Base-by-base conservation (phyloP, 2,113 vertebrate species). In the Amazona guildingii region DNA sequence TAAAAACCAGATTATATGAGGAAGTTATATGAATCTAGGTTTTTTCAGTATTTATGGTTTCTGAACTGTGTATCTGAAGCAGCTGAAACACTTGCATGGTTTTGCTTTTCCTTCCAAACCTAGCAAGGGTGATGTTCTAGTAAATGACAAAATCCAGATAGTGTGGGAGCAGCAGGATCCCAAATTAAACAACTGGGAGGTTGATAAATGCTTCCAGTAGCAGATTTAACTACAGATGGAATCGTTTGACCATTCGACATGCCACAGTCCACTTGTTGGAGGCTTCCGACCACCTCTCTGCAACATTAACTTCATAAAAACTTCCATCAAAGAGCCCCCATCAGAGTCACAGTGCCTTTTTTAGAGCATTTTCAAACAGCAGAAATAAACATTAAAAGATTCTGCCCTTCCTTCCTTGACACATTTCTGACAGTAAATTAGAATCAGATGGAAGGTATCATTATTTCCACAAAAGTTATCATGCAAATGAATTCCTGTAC, bases 101-200 rank as follows among this genome's bases (percentile, higher is more conserved):
- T 93, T 88, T 94, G 35, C 55, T 94, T 96, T 96, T 94, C 63
- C 95, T 95, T 95, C 57, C 41, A 67, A 80, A 77, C 48, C 12
- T 94, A 83, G 29, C 57, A 84, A 66, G 62, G 55, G 37, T 85
- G 57, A 25, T 94, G 79, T 13, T 80, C 21, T 46, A 72, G 54
- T 92, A 87, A 95, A 96, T 96, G 95, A 94, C 95, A 96, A 97
- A 97, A 96, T 88, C 83, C 96, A 97, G 95, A 96, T 62, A 95
- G 63, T 91, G 72, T 84, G 82, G 83, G 94, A 96, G 83, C 97
- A 94, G 96, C 92, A 80, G 95, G 96, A 91, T 81, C 82, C 85
- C 64, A 92, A 88, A 95, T 92, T 89, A 92, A 97, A 89, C 92
- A 96, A 91, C 80, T 72, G 72, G 62, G 73, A 92, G 44, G 78